Evolutionary conservation across 2,888 invertebrate genomes (phyloP).

Genomic region (Volucella bombylans): DNA sequence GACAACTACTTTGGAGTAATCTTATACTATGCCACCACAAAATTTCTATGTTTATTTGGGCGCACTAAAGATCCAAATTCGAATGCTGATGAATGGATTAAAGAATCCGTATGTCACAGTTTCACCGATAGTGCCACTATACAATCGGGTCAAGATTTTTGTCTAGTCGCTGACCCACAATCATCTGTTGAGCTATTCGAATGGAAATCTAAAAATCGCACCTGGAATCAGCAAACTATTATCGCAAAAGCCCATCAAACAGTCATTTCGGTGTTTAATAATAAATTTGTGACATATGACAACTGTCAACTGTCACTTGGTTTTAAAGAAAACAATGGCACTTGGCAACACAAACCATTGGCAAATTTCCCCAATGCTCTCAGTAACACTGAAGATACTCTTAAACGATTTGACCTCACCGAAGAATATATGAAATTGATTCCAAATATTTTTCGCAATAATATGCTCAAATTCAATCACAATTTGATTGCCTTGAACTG

Average conservation of each 20-base stretch:
- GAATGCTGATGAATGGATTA: slow-evolving; percentile 13
- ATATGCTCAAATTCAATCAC: slow-evolving; percentile 8
- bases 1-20: slow-evolving; percentile 27
- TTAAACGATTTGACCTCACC: slow-evolving; percentile 22
- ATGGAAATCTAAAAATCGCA: slow-evolving; percentile 4
- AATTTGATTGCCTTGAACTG: slow-evolving; percentile 38
- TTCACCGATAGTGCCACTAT: slow-evolving; percentile 14
- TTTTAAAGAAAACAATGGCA: slow-evolving; percentile 8
- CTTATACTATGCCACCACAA: slow-evolving; percentile 14
- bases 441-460: slow-evolving; percentile 12
- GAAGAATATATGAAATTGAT: neutral
- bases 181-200: slow-evolving; percentile 17
- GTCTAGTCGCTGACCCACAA: slow-evolving; percentile 15
- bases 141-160: neutral
- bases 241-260: neutral
- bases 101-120: slow-evolving; percentile 6
- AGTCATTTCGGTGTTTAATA: slow-evolving; percentile 13
- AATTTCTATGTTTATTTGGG: slow-evolving; percentile 31
- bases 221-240: slow-evolving; percentile 19
- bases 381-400: slow-evolving; percentile 6
- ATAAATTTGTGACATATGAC: slow-evolving; percentile 39
- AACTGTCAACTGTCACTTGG: slow-evolving; percentile 6
- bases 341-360: neutral
- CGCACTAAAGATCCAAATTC: too few relatives aligned
- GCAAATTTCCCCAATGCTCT: neutral